Conservation (phyloP, 2,797 vertebrate species). For the Leuciscus waleckii region DNA sequence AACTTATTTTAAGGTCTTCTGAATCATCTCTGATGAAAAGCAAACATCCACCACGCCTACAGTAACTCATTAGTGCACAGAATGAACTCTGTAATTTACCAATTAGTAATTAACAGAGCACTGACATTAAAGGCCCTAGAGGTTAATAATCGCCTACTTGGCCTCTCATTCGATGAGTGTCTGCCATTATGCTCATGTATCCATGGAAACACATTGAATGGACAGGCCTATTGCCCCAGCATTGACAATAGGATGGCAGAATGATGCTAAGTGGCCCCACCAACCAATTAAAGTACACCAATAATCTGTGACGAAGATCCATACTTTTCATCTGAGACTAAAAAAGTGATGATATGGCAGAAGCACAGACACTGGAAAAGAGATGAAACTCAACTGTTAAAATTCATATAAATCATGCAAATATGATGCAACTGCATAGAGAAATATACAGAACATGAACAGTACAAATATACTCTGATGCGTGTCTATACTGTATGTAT, state of each 20-base stretch:
- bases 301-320: slow-evolving; percentile 13
- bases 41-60: slow-evolving; percentile 28
- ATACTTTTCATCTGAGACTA: slow-evolving; percentile 13
- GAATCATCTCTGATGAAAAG: slow-evolving; percentile 1
- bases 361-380: not conserved
- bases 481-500: not conserved
- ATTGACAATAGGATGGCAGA: slow-evolving; percentile 35
- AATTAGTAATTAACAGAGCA: slow-evolving; percentile 51
- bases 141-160: slow-evolving; percentile 41
- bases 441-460: not conserved
- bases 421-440: not conserved
- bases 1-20: slow-evolving; percentile 6
- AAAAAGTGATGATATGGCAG: not conserved
- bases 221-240: slow-evolving; percentile 32
- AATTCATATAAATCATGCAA: not conserved
- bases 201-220: slow-evolving; percentile 48
- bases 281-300: slow-evolving; percentile 41
- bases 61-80: slow-evolving; percentile 33
- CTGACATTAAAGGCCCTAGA: slow-evolving; percentile 32
- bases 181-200: slow-evolving; percentile 43
- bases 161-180: slow-evolving; percentile 41
- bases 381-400: not conserved
- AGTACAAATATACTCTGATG: not conserved
- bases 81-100: slow-evolving; percentile 45
- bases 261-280: slow-evolving; percentile 22